Percentiles rank a stretch among this genome's conserved stretches.
Evolutionary conservation across 1,140 invertebrate species (phyloP).

Genomic region (Megalopta genalis): DNA sequence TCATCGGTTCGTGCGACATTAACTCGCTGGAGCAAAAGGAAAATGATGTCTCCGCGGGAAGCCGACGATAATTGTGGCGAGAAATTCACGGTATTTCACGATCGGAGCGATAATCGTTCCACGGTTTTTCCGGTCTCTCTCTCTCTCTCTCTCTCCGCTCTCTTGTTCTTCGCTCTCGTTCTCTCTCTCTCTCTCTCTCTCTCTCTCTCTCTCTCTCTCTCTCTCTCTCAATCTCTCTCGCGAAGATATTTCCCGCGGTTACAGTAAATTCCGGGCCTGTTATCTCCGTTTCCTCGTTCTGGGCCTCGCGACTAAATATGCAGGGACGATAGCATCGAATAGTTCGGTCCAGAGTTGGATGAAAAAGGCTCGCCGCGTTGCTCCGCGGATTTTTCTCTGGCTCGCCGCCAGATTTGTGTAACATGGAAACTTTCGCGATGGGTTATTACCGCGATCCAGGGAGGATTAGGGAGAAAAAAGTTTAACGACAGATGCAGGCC

Average conservation of each 20-base stretch:
- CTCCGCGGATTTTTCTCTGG: background rate
- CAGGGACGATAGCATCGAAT: slow-evolving; percentile 1
- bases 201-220: no score
- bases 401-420: background rate
- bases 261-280: slow-evolving; percentile 12
- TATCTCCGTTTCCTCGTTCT: slow-evolving; percentile 11
- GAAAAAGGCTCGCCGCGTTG: background rate
- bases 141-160: no score
- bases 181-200: no score
- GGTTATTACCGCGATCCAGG: background rate
- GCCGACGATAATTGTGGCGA: slow-evolving; percentile 1
- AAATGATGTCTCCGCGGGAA: background rate
- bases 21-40: background rate
- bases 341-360: background rate
- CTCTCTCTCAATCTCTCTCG: no score
- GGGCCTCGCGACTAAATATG: slow-evolving; percentile 8
- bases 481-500: background rate
- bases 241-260: no score
- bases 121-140: background rate
- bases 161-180: no score
- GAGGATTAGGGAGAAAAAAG: background rate
- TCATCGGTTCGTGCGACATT: background rate
- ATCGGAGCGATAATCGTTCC: background rate
- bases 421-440: background rate
- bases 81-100: background rate